Conservation (phyloP, 1,140 invertebrate genomes). For the Drosophila chauvacae region DNA sequence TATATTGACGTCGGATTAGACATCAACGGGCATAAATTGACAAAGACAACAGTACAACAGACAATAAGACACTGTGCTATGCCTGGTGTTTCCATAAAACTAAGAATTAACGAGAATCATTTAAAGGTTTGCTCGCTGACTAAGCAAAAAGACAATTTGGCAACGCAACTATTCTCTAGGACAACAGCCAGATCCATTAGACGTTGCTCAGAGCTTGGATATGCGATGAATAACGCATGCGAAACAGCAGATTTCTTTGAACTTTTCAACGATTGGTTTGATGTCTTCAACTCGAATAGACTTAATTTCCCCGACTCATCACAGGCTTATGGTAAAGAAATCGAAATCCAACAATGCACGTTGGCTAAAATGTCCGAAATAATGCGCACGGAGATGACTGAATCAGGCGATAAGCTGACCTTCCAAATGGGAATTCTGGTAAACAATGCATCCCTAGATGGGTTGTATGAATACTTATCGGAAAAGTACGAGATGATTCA, state of each 20-base stretch:
- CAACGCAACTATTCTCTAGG: neutral
- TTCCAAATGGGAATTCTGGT: constrained; percentile 16
- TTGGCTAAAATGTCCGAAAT: constrained; percentile 21
- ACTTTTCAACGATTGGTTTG: constrained; percentile 22
- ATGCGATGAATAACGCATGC: constrained; percentile 13
- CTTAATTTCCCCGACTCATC: constrained; percentile 6
- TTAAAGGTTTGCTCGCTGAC: neutral
- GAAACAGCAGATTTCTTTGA: constrained; percentile 18
- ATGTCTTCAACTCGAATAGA: constrained; percentile 31
- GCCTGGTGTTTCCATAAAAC: constrained; percentile 16
- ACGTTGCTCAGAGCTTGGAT: neutral
- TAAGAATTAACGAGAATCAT: constrained; percentile 18
- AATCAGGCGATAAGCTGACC: neutral
- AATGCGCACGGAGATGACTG: constrained; percentile 9
- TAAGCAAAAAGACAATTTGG: neutral
- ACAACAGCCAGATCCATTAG: neutral
- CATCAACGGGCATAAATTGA: constrained; percentile 15
- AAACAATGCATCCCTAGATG: constrained; percentile 5
- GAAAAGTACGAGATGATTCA: neutral
- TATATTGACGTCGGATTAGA: constrained; percentile 1
- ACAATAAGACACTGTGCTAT: neutral
- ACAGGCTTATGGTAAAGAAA: constrained; percentile 14
- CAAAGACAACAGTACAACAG: constrained; percentile 13
- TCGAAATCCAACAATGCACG: constrained; percentile 7
- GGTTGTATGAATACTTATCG: neutral